Evolutionary conservation across 2,797 vertebrate species (phyloP).

Genomic region (Chaunax sp.): DNA sequence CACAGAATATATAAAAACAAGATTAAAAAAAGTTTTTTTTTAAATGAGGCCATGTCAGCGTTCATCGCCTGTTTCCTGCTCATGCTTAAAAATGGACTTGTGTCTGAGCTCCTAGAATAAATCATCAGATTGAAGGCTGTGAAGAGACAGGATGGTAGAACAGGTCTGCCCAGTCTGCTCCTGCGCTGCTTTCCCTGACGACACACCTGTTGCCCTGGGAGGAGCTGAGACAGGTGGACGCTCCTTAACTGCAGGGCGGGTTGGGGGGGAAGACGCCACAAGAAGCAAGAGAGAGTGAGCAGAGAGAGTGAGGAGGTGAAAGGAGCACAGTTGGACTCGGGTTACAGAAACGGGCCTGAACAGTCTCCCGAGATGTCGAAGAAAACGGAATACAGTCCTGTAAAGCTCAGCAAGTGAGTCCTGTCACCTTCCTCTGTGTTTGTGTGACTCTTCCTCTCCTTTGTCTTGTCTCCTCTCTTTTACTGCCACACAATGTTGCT

Average conservation of each 20-base stretch:
- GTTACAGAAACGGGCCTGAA: conserved; percentile 32
- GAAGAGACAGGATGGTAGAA: conserved; percentile 49
- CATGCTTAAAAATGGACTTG: not conserved
- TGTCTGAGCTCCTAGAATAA: not conserved
- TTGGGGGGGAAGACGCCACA: not conserved
- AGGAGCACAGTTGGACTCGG: conserved; percentile 36
- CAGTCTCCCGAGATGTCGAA: conserved; percentile 70
- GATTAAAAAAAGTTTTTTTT: no score
- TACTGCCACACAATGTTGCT: not conserved
- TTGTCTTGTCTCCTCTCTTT: not conserved
- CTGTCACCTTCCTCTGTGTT: not conserved
- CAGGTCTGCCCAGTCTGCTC: conserved; percentile 79
- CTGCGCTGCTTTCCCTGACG: conserved; percentile 30
- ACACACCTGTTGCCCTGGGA: conserved; percentile 77
- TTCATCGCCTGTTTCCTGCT: not conserved
- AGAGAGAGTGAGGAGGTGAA: conserved; percentile 36
- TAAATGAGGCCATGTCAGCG: no score
- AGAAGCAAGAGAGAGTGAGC: conserved; percentile 8
- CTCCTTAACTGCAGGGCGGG: conserved; percentile 58
- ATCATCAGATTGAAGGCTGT: not conserved
- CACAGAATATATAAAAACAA: no score
- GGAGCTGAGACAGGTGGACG: conserved; percentile 72
- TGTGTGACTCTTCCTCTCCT: conserved; percentile 6
- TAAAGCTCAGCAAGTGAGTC: conserved; percentile 78
- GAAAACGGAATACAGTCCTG: conserved; percentile 62